phyloP scores from a whole-genome alignment of 2,797 vertebrate species.

The Rhabdomys pumilio region DNA sequence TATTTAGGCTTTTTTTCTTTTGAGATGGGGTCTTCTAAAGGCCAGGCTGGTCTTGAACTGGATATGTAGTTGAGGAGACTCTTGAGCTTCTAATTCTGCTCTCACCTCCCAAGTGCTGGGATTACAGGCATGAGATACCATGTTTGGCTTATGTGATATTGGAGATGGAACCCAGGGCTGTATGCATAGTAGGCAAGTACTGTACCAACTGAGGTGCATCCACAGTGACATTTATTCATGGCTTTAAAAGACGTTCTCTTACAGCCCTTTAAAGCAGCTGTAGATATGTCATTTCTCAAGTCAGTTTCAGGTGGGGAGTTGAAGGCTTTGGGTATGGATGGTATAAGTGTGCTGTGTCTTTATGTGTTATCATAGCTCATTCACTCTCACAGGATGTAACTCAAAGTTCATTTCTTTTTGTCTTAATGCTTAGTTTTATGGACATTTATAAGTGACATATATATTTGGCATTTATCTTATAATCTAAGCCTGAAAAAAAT shows the following conservation, averaged over 20 bases:
- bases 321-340: background rate
- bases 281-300: constrained; percentile 15
- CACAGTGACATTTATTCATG: background rate
- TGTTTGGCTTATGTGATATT: background rate
- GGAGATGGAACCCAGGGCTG: background rate
- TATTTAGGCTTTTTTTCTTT: background rate
- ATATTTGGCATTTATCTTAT: constrained; percentile 54
- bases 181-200: background rate
- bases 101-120: background rate
- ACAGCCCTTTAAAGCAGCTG: constrained; percentile 26
- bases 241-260: constrained; percentile 48
- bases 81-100: background rate
- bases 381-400: constrained; percentile 38
- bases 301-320: constrained; percentile 48
- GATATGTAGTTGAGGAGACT: background rate
- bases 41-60: background rate
- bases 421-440: constrained; percentile 64
- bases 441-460: constrained; percentile 14
- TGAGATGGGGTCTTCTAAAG: background rate
- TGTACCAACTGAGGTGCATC: background rate
- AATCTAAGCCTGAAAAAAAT: constrained; percentile 24
- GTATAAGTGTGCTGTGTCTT: constrained; percentile 34
- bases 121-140: background rate
- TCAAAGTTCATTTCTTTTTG: constrained; percentile 36
- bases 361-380: background rate